Conservation (phyloP, 2,888 invertebrate genomes). For the Ypsolopha sequella region DNA sequence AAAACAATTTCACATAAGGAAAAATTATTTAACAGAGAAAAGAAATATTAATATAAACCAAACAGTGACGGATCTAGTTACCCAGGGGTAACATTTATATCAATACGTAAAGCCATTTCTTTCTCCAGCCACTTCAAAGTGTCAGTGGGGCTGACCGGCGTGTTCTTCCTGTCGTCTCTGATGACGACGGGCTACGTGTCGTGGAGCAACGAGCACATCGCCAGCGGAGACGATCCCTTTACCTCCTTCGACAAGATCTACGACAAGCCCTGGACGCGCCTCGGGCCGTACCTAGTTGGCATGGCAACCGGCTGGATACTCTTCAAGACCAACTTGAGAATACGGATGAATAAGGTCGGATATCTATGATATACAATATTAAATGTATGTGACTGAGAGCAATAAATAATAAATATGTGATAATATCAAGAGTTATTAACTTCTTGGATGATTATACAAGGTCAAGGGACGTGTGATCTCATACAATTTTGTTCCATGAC, state of each 20-base stretch:
- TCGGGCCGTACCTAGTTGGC: conserved; percentile 87
- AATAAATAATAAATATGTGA: too few relatives aligned
- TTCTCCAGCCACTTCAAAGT: conserved; percentile 79
- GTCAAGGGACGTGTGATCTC: too few relatives aligned
- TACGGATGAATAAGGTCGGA: conserved; percentile 77
- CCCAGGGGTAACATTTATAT: too few relatives aligned
- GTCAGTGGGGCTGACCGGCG: conserved; percentile 74
- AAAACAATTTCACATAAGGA: too few relatives aligned
- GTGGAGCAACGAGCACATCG: conserved; percentile 82
- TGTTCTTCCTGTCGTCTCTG: conserved; percentile 82
- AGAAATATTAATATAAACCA: neutral
- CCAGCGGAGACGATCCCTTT: conserved; percentile 83
- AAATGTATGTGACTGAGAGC: too few relatives aligned
- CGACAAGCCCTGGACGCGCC: conserved; percentile 89
- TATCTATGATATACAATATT: neutral
- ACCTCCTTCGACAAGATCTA: conserved; percentile 90
- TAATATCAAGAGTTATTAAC: too few relatives aligned
- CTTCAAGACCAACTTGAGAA: conserved; percentile 84
- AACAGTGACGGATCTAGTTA: neutral
- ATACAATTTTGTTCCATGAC: too few relatives aligned
- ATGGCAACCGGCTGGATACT: conserved; percentile 88
- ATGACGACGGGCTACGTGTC: conserved; percentile 85
- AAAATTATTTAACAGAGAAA: too few relatives aligned
- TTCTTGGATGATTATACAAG: too few relatives aligned
- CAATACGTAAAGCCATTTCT: too few relatives aligned